These are phyloP conservation scores for Scophthalmus maximus DNA, from an alignment of 2,113 vertebrate genomes.

Conservation along the genomic window DNA sequence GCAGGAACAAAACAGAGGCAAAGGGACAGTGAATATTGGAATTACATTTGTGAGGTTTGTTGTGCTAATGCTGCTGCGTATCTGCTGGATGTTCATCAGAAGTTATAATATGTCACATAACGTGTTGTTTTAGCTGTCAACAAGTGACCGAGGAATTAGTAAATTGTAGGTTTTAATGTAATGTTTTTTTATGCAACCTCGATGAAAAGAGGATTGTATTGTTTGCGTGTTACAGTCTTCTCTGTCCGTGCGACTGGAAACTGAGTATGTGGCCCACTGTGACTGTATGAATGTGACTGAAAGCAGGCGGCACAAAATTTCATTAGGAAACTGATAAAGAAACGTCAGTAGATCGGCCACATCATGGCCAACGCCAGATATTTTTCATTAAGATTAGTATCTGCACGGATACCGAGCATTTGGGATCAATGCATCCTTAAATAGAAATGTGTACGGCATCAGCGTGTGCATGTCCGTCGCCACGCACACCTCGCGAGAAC, in stretches of 20 bases:
- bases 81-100: background rate
- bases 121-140: background rate
- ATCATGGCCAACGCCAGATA: background rate
- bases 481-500: background rate
- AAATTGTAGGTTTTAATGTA: background rate
- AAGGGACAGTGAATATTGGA: background rate
- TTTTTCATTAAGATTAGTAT: background rate
- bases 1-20: background rate
- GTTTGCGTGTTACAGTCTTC: background rate
- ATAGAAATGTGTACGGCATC: background rate
- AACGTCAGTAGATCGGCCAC: background rate
- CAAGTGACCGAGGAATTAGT: background rate
- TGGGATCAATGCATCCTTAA: background rate
- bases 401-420: background rate
- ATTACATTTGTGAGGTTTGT: background rate
- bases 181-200: no score
- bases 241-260: background rate
- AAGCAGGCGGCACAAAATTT: background rate
- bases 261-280: background rate
- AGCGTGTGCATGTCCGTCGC: background rate
- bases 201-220: no score
- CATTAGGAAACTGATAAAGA: background rate
- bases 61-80: background rate
- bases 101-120: background rate
- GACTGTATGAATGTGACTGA: background rate